Evolutionary conservation across 2,797 vertebrate genomes (phyloP).

Genomic region (Trachops cirrhosus): DNA sequence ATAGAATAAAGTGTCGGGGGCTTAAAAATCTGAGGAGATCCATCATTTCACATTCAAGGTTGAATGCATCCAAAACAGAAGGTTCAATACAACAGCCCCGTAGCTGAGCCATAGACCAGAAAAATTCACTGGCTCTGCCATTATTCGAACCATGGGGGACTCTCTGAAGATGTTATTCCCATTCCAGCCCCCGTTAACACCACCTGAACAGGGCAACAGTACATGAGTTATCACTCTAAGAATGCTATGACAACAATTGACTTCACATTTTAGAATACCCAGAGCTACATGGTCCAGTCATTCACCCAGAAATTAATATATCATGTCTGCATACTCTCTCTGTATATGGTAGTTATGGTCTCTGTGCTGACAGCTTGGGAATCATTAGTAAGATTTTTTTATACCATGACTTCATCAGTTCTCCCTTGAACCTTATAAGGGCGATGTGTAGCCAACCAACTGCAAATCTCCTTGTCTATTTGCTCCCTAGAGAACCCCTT

Average conservation of each 20-base stretch:
- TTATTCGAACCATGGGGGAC: constrained; percentile 58
- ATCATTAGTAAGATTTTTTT: constrained; percentile 4
- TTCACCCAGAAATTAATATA: constrained; percentile 53
- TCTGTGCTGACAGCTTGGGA: constrained; percentile 13
- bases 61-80: constrained; percentile 79
- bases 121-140: constrained; percentile 73
- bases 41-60: constrained; percentile 85
- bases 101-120: constrained; percentile 77
- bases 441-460: background rate
- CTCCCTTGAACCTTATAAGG: background rate
- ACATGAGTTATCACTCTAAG: constrained; percentile 48
- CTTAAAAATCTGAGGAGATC: constrained; percentile 85
- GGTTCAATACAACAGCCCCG: constrained; percentile 68
- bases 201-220: background rate
- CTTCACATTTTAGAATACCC: constrained; percentile 57
- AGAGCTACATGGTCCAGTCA: background rate
- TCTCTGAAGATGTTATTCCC: constrained; percentile 47
- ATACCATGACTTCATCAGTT: constrained; percentile 30
- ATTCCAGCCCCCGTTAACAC: background rate
- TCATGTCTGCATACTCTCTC: constrained; percentile 15
- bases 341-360: background rate
- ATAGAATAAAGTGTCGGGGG: constrained; percentile 82
- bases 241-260: constrained; percentile 13
- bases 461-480: background rate
- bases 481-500: background rate